Base-by-base conservation (phyloP, 2,797 vertebrate species). In the Parauchenoglanis punctatus region DNA sequence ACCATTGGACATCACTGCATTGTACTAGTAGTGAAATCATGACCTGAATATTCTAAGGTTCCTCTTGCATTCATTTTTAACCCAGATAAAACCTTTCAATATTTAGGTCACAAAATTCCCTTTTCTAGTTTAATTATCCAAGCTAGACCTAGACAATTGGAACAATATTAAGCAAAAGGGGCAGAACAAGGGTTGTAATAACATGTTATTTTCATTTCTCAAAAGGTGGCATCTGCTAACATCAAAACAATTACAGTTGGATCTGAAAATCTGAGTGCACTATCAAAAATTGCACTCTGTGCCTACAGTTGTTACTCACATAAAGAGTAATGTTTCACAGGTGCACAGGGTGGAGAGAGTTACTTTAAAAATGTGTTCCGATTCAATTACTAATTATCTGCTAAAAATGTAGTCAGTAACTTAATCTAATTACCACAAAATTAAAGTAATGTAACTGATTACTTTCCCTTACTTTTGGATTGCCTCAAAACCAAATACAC, bases 41-140 rank as follows among this genome's bases (percentile, higher is more conserved):
- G 72, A 75, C 72, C 72, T 75, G 46, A 49, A 11, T 49, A 49
- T 49, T 15, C 46, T 75, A 75, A 75, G 72, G 72, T 75, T 49
- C 25, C 35, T 40, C 35, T 72, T 7, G 8, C 18, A 72, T 23
- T 20, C 18, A 20, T 8, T 72, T 68, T 72, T 40, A 72, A 72
- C 68, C 31, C 17, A 4, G 35, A 70, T 18, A 18, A 7, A 70
- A 8, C 40, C 40, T 4, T 46, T 25, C 11, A 73, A 12, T 46
- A 73, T 73, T 73, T 25, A 73, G 70, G 70, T 46, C 70, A 46
- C 44, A 46, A 5, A 25, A 73, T 73, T 20, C 40, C 68, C 40
- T 73, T 46, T 73, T n/a, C 25, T 52, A 77, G n/a, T 3, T 54
- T 15, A 77, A 28, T 54, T 28, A 6, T 77, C 17, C 10, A 1